Percentiles rank a stretch among this genome's conserved stretches.
Conservation (phyloP, 2,888 invertebrate species). For the Hesperia comma region DNA sequence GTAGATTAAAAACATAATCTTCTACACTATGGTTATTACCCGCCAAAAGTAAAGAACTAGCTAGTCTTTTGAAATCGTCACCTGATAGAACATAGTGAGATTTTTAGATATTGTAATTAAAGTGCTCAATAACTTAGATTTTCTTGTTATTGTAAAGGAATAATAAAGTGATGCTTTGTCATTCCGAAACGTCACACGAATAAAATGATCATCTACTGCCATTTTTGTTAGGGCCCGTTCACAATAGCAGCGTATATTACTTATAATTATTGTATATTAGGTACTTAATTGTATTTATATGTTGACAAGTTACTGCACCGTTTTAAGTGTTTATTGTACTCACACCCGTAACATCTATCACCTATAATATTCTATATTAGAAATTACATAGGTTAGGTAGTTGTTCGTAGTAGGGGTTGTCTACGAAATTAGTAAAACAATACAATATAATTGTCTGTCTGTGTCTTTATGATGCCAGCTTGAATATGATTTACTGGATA, state of each 20-base stretch:
- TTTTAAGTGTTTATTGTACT: constrained; percentile 27
- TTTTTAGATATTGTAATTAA: constrained; percentile 32
- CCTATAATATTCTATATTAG: constrained; percentile 10
- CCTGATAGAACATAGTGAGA: constrained; percentile 29
- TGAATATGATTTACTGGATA: background rate
- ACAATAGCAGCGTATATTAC: constrained; percentile 18
- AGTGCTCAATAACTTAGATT: constrained; percentile 36
- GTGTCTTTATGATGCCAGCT: background rate
- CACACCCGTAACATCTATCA: constrained; percentile 7
- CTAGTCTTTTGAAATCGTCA: constrained; percentile 21
- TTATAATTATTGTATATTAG: constrained; percentile 4
- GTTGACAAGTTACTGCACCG: constrained; percentile 23
- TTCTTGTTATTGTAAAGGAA: constrained; percentile 31
- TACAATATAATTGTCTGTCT: background rate
- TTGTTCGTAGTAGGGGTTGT: background rate
- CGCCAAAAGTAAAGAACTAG: constrained; percentile 22
- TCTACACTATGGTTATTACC: constrained; percentile 27
- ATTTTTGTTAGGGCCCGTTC: constrained; percentile 46
- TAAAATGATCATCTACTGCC: constrained; percentile 39
- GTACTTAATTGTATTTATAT: constrained; percentile 11
- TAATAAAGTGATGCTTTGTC: constrained; percentile 26
- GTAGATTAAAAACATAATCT: background rate
- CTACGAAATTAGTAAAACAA: background rate
- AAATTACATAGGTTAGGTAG: background rate
- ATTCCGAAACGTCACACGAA: constrained; percentile 26